phyloP scores from a whole-genome alignment of 2,113 vertebrate species.

The Theristicus caerulescens region DNA sequence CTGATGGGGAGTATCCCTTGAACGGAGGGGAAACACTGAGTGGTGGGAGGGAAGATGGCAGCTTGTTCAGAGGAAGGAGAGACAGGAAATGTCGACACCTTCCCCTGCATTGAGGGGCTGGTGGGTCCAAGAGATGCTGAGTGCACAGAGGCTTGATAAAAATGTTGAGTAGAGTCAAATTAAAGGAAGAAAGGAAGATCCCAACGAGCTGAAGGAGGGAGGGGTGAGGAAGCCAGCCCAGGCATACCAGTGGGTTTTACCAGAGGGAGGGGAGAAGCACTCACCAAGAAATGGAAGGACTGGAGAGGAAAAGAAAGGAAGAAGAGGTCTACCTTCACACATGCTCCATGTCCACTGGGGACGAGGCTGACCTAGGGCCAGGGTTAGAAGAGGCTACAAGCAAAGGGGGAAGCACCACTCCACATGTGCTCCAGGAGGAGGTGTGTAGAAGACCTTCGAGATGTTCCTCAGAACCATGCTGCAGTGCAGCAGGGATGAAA shows the following conservation, averaged over 20 bases:
- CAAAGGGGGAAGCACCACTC: fast-evolving
- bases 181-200: not conserved
- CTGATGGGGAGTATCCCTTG: too few relatives aligned
- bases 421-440: not conserved
- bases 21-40: not conserved
- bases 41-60: not conserved
- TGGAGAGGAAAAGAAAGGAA: not conserved
- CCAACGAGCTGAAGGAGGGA: not conserved
- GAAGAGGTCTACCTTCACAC: too few relatives aligned
- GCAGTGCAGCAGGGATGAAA: not conserved
- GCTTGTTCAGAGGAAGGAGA: not conserved
- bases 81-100: not conserved
- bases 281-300: not conserved
- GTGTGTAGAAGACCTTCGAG: not conserved
- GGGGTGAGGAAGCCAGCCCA: not conserved
- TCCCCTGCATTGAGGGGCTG: not conserved
- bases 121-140: not conserved
- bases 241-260: not conserved
- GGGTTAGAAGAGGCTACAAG: not conserved
- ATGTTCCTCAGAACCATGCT: not conserved
- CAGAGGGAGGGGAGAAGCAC: not conserved
- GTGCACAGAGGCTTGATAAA: not conserved
- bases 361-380: not conserved
- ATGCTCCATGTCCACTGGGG: not conserved
- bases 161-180: not conserved